Evolutionary conservation across 2,888 invertebrate genomes (phyloP), one percentile per base, ranked within the genome.

Genomic region (Sinodicranocentrus sp.): DNA sequence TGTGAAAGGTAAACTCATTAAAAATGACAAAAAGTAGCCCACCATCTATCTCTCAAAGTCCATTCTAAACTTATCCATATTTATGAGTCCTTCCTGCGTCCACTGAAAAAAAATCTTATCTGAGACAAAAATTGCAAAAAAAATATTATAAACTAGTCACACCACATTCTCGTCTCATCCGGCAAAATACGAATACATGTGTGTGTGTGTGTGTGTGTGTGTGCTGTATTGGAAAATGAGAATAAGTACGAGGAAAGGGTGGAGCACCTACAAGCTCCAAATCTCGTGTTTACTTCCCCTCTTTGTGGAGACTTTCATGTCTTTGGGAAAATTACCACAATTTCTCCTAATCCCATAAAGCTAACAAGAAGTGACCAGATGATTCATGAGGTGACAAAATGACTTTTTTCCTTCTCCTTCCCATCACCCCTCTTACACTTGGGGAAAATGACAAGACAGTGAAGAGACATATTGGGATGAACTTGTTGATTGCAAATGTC

Each of bases 381-480:
- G 82, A 75, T 82, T 82, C 82, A 82, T 82, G 82, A 82, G 82
- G 73, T 73, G 82, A 72, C 72, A 82, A 82, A 33, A 33, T 25
- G 33, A 61, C 17, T 61, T 61, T 61, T 57, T 33, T 33, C 5
- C 10, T 33, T 33, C 21, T 5, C 25, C 21, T 25, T 57, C 57
- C 33, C 10, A 33, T 10, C 10, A 33, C 33, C 33, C 33, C 33
- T 33, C 33, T 3, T 33, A 33, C 33, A 33, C 33, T 33, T 33
- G 3, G 33, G 33, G 10, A 33, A 33, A 3, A 33, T 33, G 33
- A 3, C 33, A 33, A 33, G 3, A 33, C 10, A 33, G 33, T 3
- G 33, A 33, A 10, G 33, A 33, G 33, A 10, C 5, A 33, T 33
- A 33, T 33, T 6, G 3, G 33, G 3, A 33, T 33, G 8, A 54